phyloP scores from a whole-genome alignment of 2,888 invertebrate species.

The Anoplius nigerrimus region DNA sequence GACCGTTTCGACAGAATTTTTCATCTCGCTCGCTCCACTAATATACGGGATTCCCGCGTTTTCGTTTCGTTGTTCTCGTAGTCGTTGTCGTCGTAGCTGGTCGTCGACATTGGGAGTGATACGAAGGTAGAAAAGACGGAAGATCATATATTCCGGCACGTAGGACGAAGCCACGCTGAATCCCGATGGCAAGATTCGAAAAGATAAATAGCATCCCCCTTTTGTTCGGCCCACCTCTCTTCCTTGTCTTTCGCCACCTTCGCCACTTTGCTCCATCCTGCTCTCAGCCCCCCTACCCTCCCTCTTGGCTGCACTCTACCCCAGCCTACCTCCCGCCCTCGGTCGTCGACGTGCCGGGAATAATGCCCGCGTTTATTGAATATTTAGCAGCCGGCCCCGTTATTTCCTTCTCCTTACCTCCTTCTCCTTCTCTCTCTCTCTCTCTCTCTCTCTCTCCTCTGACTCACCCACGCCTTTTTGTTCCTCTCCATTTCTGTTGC shows the following conservation, averaged over 20 bases:
- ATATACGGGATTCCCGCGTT: too few relatives aligned
- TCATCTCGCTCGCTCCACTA: too few relatives aligned
- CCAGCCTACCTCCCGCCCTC: slow-evolving; percentile 34
- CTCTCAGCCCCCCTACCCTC: slow-evolving; percentile 25
- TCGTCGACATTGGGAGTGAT: not conserved
- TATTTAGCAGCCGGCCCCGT: slow-evolving; percentile 68
- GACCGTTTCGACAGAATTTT: too few relatives aligned
- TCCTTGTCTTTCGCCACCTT: slow-evolving; percentile 12
- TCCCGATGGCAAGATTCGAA: slow-evolving; percentile 40
- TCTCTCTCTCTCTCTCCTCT: slow-evolving; percentile 2
- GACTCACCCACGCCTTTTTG: slow-evolving; percentile 21
- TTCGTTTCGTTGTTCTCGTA: not conserved
- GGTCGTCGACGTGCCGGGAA: slow-evolving; percentile 69
- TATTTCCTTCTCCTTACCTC: slow-evolving; percentile 39
- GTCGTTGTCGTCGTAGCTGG: not conserved
- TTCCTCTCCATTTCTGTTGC: slow-evolving; percentile 5
- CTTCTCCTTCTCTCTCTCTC: slow-evolving; percentile 11
- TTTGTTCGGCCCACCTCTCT: slow-evolving; percentile 18
- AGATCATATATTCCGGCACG: slow-evolving; percentile 19
- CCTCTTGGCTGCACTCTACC: slow-evolving; percentile 24
- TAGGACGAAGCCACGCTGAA: slow-evolving; percentile 14
- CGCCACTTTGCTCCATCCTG: slow-evolving; percentile 17
- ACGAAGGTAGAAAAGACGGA: not conserved
- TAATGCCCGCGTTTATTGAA: slow-evolving; percentile 73
- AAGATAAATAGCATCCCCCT: slow-evolving; percentile 44